Percentiles rank a stretch among this genome's conserved stretches.
These are phyloP conservation scores for Dreissena polymorpha DNA, from an alignment of 1,140 invertebrate species.

Conservation along the genomic window DNA sequence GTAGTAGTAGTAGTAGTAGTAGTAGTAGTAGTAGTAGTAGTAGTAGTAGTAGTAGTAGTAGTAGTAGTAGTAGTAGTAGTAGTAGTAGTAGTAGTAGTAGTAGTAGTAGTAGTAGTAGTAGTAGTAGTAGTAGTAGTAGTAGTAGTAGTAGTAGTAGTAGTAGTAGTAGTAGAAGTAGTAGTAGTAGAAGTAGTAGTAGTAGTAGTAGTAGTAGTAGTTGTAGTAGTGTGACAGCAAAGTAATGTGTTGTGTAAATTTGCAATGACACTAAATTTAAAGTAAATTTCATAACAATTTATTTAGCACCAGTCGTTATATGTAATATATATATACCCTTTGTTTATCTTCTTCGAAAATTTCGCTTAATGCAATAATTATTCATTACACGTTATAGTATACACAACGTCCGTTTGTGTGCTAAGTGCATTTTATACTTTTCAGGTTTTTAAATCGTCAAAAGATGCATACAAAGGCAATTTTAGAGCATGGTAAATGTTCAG, in stretches of 20 bases:
- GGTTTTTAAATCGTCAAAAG: too few relatives aligned
- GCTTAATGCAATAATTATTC: too few relatives aligned
- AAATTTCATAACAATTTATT: neutral
- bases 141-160: conserved; percentile 47
- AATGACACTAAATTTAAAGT: neutral
- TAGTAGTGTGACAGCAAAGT: conserved; percentile 1
- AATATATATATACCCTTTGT: too few relatives aligned
- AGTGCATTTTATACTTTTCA: too few relatives aligned
- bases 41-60: conserved; percentile 54
- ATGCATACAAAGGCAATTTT: too few relatives aligned
- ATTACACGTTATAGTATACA: too few relatives aligned
- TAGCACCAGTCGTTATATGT: too few relatives aligned
- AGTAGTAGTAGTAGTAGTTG: neutral
- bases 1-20: conserved; percentile 53
- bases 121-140: conserved; percentile 48
- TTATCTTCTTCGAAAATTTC: too few relatives aligned
- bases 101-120: conserved; percentile 49
- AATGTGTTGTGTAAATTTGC: neutral
- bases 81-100: conserved; percentile 39
- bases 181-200: neutral
- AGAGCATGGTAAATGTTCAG: too few relatives aligned
- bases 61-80: conserved; percentile 51
- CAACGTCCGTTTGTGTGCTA: too few relatives aligned
- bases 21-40: conserved; percentile 55
- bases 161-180: conserved; percentile 27